Conservation (phyloP, 2,113 vertebrate species). For the Anseranas semipalmata region DNA sequence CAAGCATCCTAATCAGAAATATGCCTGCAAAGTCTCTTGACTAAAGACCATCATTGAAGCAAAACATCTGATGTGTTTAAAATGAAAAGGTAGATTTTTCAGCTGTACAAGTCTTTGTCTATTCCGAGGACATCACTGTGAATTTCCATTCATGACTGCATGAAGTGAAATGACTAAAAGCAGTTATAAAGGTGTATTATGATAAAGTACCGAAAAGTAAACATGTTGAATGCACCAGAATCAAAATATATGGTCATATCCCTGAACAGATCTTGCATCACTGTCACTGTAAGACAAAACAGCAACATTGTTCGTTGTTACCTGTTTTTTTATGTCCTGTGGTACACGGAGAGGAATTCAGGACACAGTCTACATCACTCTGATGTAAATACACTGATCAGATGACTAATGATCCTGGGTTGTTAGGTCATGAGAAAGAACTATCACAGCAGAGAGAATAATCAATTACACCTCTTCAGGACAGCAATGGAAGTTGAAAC, state of each 20-base stretch:
- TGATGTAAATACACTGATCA: neutral
- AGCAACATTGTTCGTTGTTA: neutral
- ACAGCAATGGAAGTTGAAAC: neutral
- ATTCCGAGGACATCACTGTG: neutral
- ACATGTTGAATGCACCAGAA: neutral
- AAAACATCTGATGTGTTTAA: neutral
- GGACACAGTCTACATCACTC: neutral
- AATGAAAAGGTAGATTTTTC: neutral
- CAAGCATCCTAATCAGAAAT: neutral
- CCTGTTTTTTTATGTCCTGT: neutral
- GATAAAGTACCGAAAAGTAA: neutral
- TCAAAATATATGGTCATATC: neutral
- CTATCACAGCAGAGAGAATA: neutral
- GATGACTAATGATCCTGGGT: constrained; percentile 7
- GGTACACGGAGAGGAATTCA: neutral
- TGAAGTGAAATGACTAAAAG: neutral
- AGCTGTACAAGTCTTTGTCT: neutral
- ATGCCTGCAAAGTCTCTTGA: neutral
- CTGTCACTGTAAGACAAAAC: no score
- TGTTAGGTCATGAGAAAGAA: constrained; percentile 36
- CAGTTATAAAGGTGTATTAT: neutral
- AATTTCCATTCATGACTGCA: neutral
- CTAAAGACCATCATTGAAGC: neutral
- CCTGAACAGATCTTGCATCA: neutral
- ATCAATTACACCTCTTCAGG: constrained; percentile 1